phyloP scores from a whole-genome alignment of 2,888 invertebrate genomes.

The Zygothrica quintamaculata region DNA sequence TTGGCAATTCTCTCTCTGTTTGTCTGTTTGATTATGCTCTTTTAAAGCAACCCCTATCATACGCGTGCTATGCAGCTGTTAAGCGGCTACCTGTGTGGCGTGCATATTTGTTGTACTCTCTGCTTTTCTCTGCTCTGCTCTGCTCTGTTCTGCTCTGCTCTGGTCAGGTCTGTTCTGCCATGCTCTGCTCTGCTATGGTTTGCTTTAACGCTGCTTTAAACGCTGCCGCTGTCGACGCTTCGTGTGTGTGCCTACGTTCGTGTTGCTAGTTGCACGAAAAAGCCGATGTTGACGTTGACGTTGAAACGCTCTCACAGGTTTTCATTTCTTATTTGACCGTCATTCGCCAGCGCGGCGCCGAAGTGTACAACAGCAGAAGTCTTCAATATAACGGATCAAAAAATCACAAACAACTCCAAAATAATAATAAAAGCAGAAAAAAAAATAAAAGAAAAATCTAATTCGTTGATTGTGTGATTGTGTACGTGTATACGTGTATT shows the following conservation, averaged over 20 bases:
- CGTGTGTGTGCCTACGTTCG: conserved; percentile 27
- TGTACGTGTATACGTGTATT: conserved; percentile 19
- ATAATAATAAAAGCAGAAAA: conserved; percentile 17
- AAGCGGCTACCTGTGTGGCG: conserved; percentile 25
- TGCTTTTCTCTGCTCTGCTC: conserved; percentile 12
- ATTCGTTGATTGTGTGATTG: conserved; percentile 11
- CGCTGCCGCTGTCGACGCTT: conserved; percentile 32
- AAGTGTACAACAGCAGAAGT: conserved; percentile 72
- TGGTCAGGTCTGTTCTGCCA: conserved; percentile 7
- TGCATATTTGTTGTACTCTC: conserved; percentile 10
- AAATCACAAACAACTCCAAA: conserved; percentile 34
- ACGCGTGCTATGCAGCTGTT: conserved; percentile 38
- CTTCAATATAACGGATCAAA: conserved; percentile 61
- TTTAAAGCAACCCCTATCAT: conserved; percentile 45
- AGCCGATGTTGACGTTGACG: conserved; percentile 42
- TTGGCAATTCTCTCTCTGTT: conserved; percentile 1
- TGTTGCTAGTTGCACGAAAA: conserved; percentile 27
- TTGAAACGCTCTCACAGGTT: conserved; percentile 70
- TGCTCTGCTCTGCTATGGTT: conserved; percentile 15
- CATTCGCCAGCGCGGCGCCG: conserved; percentile 77
- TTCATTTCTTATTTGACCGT: conserved; percentile 77
- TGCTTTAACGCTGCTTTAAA: conserved; percentile 32
- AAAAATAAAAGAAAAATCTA: conserved; percentile 28
- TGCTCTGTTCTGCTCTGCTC: conserved; percentile 26
- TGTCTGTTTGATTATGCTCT: conserved; percentile 4